Percentiles rank a stretch among this genome's conserved stretches.
Conservation (phyloP, 2,113 vertebrate genomes). For the Thinocorus orbignyianus region DNA sequence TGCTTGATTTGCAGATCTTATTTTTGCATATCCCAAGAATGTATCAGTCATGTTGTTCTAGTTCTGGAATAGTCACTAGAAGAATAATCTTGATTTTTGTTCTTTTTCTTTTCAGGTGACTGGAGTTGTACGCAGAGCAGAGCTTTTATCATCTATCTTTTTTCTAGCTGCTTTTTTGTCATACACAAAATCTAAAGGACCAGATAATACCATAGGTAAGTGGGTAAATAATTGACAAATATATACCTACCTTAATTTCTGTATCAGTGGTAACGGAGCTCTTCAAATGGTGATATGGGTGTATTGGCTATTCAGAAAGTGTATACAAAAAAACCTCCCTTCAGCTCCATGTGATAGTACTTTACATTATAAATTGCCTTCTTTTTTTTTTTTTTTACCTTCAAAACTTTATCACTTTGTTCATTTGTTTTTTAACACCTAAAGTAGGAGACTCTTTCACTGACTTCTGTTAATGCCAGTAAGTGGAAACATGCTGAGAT, state of each 20-base stretch:
- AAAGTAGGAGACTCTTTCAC: neutral
- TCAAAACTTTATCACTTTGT: neutral
- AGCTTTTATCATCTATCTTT: constrained; percentile 96
- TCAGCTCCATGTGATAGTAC: neutral
- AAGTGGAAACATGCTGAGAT: neutral
- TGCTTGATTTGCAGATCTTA: neutral
- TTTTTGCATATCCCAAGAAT: neutral
- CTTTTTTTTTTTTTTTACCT: neutral
- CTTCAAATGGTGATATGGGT: neutral
- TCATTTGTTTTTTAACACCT: neutral
- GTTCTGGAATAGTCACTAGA: neutral
- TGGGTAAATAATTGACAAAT: constrained; percentile 77
- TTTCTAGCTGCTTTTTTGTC: constrained; percentile 93
- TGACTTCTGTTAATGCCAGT: neutral
- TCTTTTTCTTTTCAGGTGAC: constrained; percentile 82
- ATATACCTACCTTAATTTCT: neutral
- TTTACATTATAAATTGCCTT: neutral
- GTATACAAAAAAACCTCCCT: neutral
- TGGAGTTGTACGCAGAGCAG: constrained; percentile 96
- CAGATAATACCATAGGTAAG: constrained; percentile 92
- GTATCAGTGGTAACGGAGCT: neutral
- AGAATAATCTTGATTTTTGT: neutral
- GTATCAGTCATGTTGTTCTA: neutral
- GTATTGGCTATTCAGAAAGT: neutral
- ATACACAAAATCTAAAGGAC: constrained; percentile 92